Conservation (phyloP, 2,113 vertebrate species). For the Cyprinodon variegatus region DNA sequence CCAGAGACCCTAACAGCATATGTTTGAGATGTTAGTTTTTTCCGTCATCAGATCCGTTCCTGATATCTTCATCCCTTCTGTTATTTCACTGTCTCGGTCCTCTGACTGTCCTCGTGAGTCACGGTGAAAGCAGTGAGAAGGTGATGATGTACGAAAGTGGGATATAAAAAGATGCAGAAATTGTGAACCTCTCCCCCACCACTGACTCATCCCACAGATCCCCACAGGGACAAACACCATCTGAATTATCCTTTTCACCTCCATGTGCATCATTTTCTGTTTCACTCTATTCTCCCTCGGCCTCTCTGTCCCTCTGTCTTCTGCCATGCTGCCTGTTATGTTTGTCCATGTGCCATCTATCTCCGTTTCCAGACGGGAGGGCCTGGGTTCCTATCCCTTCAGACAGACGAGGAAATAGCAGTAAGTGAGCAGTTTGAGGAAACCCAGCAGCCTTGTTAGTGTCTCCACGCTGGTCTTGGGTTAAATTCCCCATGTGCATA, state of each 20-base stretch:
- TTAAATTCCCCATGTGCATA: slow-evolving; percentile 9
- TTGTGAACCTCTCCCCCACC: slow-evolving; percentile 33
- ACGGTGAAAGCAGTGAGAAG: slow-evolving; percentile 21
- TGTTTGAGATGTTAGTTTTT: background rate
- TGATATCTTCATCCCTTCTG: background rate
- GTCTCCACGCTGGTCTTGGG: background rate
- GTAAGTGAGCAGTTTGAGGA: slow-evolving; percentile 4
- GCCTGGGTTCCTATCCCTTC: slow-evolving; percentile 90
- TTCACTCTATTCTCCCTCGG: slow-evolving; percentile 6
- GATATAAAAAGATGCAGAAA: slow-evolving; percentile 35
- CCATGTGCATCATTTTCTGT: slow-evolving; percentile 22
- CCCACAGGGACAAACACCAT: slow-evolving; percentile 2
- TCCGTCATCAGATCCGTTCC: background rate
- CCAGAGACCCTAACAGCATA: background rate
- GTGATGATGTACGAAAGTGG: background rate
- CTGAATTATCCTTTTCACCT: slow-evolving; percentile 54
- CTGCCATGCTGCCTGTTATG: slow-evolving; percentile 12
- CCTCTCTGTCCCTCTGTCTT: background rate
- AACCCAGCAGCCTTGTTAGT: background rate
- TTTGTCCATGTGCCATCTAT: slow-evolving; percentile 42
- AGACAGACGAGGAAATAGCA: slow-evolving; percentile 74
- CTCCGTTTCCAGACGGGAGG: slow-evolving; percentile 79
- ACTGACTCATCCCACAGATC: slow-evolving; percentile 24
- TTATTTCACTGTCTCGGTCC: background rate
- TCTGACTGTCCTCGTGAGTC: slow-evolving; percentile 20